Evolutionary conservation across 2,888 invertebrate species (phyloP).

Genomic region (Cantharis rufa): DNA sequence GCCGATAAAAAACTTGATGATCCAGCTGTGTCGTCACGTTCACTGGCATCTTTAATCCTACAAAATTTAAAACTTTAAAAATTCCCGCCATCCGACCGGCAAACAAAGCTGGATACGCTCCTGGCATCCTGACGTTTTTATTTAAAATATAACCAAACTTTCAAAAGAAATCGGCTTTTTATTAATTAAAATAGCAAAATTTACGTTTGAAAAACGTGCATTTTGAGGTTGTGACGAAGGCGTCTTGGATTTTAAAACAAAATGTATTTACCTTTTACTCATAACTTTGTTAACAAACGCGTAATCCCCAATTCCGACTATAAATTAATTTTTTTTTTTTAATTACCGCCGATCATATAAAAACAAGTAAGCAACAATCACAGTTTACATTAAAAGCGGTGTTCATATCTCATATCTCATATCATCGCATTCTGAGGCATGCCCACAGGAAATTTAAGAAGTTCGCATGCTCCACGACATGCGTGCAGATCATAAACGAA

Average conservation of each 20-base stretch:
- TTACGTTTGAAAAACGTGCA: not conserved
- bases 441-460: not conserved
- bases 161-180: too few species aligned
- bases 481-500: not conserved
- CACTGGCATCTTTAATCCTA: slow-evolving; percentile 15
- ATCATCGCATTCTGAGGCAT: not conserved
- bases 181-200: not conserved
- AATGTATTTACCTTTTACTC: not conserved
- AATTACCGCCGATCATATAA: not conserved
- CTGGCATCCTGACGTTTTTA: not conserved
- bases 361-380: not conserved
- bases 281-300: not conserved
- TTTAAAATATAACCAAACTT: not conserved
- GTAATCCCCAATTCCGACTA: not conserved
- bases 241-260: not conserved
- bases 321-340: too few species aligned
- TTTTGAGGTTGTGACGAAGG: not conserved
- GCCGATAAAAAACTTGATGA: not conserved
- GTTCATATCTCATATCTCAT: too few species aligned
- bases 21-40: not conserved
- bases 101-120: not conserved
- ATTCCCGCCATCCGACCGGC: not conserved
- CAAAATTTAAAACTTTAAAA: not conserved
- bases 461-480: not conserved
- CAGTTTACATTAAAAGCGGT: not conserved